A percentile compares a stretch with the other conserved stretches of the same genome.
These are phyloP conservation scores for Fratercula arctica DNA, from an alignment of 2,797 vertebrate species.

Conservation along the genomic window DNA sequence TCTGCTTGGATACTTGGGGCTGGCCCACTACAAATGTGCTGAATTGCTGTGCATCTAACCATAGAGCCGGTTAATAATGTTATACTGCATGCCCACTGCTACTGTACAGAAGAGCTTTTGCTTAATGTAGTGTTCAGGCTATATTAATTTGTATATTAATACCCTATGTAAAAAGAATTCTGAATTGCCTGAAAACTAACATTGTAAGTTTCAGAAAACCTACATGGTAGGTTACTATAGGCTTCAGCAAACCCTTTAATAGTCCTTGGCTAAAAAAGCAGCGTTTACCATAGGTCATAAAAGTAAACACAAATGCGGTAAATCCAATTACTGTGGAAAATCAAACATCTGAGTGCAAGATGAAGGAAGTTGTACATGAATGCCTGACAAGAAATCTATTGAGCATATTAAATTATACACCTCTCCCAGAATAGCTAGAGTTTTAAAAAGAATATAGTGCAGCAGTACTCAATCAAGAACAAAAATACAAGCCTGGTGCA, in stretches of 20 bases:
- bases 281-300: background rate
- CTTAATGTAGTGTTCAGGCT: background rate
- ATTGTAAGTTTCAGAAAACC: background rate
- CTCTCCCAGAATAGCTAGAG: constrained; percentile 59
- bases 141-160: background rate
- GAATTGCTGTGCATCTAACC: background rate
- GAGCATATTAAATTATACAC: constrained; percentile 65
- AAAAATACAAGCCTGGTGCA: constrained; percentile 38
- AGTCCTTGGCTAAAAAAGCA: background rate
- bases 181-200: background rate
- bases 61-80: background rate
- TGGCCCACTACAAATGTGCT: background rate
- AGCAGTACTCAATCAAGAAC: constrained; percentile 56
- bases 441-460: constrained; percentile 51
- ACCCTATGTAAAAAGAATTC: background rate
- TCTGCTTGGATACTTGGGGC: background rate
- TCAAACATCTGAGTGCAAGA: constrained; percentile 35
- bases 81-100: background rate
- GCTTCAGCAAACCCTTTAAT: background rate
- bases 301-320: constrained; percentile 24
- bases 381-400: constrained; percentile 58
- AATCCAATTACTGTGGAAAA: constrained; percentile 47
- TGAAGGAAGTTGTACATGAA: constrained; percentile 44
- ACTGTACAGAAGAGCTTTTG: background rate
- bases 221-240: background rate